phyloP scores from a whole-genome alignment of 2,113 vertebrate genomes.

The Pygoscelis adeliae region DNA sequence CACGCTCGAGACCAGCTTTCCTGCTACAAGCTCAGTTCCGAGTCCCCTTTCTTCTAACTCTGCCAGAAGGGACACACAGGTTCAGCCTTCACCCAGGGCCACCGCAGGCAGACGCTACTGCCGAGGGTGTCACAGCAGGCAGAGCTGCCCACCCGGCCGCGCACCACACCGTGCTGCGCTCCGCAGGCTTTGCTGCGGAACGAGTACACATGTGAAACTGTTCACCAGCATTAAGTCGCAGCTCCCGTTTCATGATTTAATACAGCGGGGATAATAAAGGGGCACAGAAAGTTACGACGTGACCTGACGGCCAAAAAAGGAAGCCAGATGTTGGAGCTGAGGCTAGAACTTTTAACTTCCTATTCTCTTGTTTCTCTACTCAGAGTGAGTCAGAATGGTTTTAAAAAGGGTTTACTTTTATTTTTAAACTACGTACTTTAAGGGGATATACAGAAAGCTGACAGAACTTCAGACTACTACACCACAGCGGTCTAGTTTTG shows the following conservation, averaged over 20 bases:
- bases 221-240: neutral
- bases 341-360: neutral
- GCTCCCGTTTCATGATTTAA: neutral
- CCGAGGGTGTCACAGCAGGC: neutral
- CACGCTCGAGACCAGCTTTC: neutral
- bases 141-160: neutral
- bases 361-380: neutral
- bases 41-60: neutral
- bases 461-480: neutral
- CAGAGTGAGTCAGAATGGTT: neutral
- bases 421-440: neutral
- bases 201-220: accelerated
- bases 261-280: neutral
- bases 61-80: neutral
- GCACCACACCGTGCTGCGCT: neutral
- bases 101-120: neutral
- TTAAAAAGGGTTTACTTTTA: neutral
- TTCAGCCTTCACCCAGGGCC: neutral
- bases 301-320: neutral
- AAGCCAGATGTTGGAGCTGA: neutral
- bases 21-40: neutral
- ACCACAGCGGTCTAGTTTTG: neutral
- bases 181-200: neutral
- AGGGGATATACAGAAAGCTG: neutral
- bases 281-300: neutral